These are phyloP conservation scores for Leucoraja erinaceus DNA, from an alignment of 2,113 vertebrate species.

Conservation along the genomic window DNA sequence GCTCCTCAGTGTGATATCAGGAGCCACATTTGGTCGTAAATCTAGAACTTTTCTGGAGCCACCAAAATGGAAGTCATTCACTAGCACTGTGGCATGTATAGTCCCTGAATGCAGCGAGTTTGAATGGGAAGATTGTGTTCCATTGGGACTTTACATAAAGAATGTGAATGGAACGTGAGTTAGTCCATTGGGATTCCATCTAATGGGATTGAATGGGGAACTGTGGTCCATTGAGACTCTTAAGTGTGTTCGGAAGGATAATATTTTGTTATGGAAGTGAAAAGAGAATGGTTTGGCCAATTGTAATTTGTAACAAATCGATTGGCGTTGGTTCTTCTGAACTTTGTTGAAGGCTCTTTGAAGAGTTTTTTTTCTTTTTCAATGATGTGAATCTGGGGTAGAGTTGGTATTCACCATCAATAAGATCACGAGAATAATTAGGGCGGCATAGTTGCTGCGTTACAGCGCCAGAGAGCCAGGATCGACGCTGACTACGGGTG, in stretches of 20 bases:
- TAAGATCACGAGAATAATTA: background rate
- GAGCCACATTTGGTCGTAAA: background rate
- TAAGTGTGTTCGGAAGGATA: background rate
- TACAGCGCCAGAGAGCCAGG: too few species aligned
- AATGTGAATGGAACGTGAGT: background rate
- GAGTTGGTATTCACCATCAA: background rate
- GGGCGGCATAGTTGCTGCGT: too few species aligned
- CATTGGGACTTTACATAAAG: background rate
- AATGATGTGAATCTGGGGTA: background rate
- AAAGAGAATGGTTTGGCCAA: background rate
- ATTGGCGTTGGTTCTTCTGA: background rate
- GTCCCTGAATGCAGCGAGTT: background rate
- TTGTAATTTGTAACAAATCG: background rate
- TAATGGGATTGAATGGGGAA: background rate
- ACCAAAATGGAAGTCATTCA: conserved; percentile 10
- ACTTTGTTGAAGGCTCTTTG: background rate
- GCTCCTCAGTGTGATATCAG: background rate
- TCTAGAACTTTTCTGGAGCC: background rate
- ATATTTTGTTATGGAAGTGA: background rate
- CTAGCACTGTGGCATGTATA: too few species aligned
- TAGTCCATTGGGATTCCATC: background rate
- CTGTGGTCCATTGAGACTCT: too few species aligned
- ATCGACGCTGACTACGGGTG: too few species aligned
- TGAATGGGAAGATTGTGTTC: background rate
- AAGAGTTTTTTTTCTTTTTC: background rate